A percentile compares a stretch with the other conserved stretches of the same genome.
Conservation (phyloP, 1,140 invertebrate genomes). For the Halictus rubicundus region DNA sequence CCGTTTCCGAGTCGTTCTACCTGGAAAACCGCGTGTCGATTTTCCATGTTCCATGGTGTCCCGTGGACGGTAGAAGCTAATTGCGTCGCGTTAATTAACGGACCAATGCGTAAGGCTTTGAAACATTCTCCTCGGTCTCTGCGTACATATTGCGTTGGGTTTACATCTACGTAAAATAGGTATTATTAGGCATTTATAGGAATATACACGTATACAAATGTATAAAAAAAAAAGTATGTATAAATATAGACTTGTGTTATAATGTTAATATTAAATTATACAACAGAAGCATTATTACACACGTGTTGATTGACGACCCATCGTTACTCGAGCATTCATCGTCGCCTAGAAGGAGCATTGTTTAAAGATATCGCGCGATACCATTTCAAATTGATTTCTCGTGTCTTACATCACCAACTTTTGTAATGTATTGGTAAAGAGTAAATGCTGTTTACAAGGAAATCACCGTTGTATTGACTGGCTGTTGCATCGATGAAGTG, state of each 20-base stretch:
- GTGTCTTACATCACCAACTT: no score
- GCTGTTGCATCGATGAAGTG: background rate
- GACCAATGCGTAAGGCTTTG: conserved; percentile 13
- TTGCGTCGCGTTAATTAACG: conserved; percentile 23
- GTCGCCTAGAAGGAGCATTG: no score
- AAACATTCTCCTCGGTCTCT: conserved; percentile 28
- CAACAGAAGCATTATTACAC: conserved; percentile 2
- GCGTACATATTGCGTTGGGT: conserved; percentile 38
- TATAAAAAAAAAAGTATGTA: conserved; percentile 43
- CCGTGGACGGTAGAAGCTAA: background rate
- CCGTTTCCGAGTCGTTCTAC: no score
- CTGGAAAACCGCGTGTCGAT: conserved; percentile 1
- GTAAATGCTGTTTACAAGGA: conserved; percentile 28
- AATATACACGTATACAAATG: conserved; percentile 40
- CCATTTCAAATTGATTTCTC: no score
- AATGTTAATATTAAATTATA: conserved; percentile 20
- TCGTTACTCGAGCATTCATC: background rate
- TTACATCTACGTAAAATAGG: conserved; percentile 41
- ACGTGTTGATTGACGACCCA: background rate
- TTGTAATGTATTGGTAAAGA: background rate
- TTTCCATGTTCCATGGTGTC: background rate
- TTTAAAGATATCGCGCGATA: no score
- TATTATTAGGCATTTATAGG: conserved; percentile 61
- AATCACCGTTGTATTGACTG: no score
- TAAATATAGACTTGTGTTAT: conserved; percentile 45